Base-by-base conservation (phyloP, 2,113 vertebrate genomes). In the Plecturocebus donacophilus region DNA sequence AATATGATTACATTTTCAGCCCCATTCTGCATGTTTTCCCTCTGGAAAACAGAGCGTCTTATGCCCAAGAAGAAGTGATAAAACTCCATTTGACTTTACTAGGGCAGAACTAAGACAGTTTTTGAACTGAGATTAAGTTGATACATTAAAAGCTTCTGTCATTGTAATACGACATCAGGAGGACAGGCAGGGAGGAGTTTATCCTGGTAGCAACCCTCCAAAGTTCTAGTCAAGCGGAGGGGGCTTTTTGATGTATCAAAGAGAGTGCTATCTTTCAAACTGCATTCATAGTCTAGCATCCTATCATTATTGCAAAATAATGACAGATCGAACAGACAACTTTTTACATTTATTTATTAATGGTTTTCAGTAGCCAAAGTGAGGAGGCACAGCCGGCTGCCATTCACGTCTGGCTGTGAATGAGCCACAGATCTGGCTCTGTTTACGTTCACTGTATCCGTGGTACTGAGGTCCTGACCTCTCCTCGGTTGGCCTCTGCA, bases 211-310 rank as follows among this genome's bases (percentile, higher is more conserved):
- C 5, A 6, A 14, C 27, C 61, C 61, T 64, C 61, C 61, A 14
- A 64, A 95, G 97, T 96, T 90, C 95, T 76, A 79, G 97, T 93
- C 97, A 90, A 91, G 95, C 95, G 77, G 83, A 97, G 97, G 97
- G 96, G 98, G 97, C 93, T 97, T 98, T 98, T 95, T 98, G 97
- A 96, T 98, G 32, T 88, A 96, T 98, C 98, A 98, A 98, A 98
- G 98, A 96, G 96, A 97, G 94, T 89, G 93, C 94, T 92, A 93
- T 97, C 97, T 98, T 98, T 97, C 97, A 97, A 97, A 96, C 77
- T 68, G 82, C 85, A 68, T 97, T 98, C 94, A 66, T 95, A 97
- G 97, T 97, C 97, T 93, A 85, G 90, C 16, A 20, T 95, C 79
- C 96, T 95, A 82, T 97, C 97, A 97, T 97, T 97, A 79, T 97